Evolutionary conservation across 2,797 vertebrate genomes (phyloP).

Genomic region (Erethizon dorsatum): DNA sequence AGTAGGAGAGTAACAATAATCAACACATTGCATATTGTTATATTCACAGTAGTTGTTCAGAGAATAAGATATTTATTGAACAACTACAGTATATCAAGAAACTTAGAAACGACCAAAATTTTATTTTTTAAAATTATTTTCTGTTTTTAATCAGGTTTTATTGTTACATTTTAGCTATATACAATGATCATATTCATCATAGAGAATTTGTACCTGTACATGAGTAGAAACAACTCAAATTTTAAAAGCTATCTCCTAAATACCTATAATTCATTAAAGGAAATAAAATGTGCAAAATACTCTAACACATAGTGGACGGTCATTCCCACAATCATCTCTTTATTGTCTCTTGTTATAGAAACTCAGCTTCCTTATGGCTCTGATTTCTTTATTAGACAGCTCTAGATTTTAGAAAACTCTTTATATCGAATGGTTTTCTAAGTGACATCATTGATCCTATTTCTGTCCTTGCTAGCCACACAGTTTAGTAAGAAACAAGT

Average conservation of each 20-base stretch:
- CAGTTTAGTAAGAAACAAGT: slow-evolving; percentile 53
- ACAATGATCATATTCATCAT: background rate
- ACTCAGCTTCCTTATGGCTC: background rate
- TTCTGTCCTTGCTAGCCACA: background rate
- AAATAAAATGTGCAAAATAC: background rate
- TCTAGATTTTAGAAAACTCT: background rate
- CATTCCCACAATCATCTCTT: background rate
- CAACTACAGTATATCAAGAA: background rate
- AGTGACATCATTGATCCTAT: background rate
- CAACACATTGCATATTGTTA: no score
- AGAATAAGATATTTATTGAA: background rate
- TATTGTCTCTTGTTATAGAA: background rate
- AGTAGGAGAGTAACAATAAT: no score
- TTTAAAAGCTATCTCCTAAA: background rate
- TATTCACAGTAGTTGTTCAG: no score
- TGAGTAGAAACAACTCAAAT: background rate
- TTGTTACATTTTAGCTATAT: background rate
- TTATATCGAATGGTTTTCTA: background rate
- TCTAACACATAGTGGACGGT: no score
- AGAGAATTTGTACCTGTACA: background rate
- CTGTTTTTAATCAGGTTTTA: background rate
- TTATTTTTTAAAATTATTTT: background rate
- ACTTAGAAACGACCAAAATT: background rate
- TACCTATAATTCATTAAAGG: background rate
- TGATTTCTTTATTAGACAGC: background rate